A percentile compares a stretch with the other conserved stretches of the same genome.
phyloP scores from a whole-genome alignment of 2,888 invertebrate species.

The Euclidia mi region DNA sequence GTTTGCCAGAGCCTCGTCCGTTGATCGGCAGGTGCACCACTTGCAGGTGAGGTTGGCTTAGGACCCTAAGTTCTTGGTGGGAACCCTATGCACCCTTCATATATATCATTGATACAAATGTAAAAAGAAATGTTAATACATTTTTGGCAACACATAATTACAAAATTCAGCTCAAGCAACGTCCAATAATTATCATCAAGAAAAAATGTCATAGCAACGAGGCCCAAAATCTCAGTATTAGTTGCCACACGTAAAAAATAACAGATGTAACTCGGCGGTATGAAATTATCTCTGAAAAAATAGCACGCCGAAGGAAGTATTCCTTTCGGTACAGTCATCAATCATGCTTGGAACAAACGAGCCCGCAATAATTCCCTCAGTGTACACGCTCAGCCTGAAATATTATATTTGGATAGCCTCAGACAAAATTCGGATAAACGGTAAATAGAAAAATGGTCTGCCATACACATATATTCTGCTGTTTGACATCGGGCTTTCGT shows the following conservation, averaged over 20 bases:
- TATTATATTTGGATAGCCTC: conserved; percentile 52
- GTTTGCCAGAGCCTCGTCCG: too few species aligned
- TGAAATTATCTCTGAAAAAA: conserved; percentile 55
- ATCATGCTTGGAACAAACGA: conserved; percentile 63
- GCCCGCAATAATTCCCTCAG: conserved; percentile 55
- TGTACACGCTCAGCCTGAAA: conserved; percentile 48
- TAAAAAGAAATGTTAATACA: too few species aligned
- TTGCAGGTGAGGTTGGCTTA: too few species aligned
- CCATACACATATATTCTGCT: conserved; percentile 10
- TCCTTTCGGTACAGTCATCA: conserved; percentile 54
- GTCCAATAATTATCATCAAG: conserved; percentile 3
- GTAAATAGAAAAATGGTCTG: conserved; percentile 43
- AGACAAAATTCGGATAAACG: conserved; percentile 26
- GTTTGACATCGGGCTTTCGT: conserved; percentile 5
- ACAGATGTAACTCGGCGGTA: conserved; percentile 46
- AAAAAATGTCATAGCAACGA: not conserved
- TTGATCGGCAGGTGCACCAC: too few species aligned
- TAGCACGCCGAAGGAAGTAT: conserved; percentile 31
- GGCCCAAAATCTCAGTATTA: conserved; percentile 31
- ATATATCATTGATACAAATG: too few species aligned
- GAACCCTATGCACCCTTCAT: too few species aligned
- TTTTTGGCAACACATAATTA: too few species aligned
- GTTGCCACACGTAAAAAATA: conserved; percentile 35
- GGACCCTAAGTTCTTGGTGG: too few species aligned
- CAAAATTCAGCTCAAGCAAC: too few species aligned